Evolutionary conservation across 2,888 invertebrate genomes (phyloP).

Genomic region (Netelia fuscicornis): DNA sequence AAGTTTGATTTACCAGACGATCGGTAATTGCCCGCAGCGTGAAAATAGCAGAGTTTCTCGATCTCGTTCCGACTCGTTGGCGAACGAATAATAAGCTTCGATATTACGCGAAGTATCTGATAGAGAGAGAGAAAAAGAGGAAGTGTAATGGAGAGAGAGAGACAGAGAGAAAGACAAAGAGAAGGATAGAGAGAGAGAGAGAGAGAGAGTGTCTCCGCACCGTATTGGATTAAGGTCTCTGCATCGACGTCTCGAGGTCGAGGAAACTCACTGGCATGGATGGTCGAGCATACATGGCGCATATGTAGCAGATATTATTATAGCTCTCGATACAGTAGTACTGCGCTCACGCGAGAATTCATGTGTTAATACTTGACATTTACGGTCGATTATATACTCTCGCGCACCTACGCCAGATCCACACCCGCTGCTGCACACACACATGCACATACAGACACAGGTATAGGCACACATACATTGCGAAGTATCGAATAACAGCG

Average conservation of each 20-base stretch:
- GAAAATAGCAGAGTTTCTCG: slow-evolving; percentile 32
- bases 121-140: neutral
- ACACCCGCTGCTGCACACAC: slow-evolving; percentile 34
- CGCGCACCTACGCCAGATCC: slow-evolving; percentile 30
- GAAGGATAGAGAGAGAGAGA: slow-evolving; percentile 3
- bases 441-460: too few relatives aligned
- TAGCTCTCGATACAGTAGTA: slow-evolving; percentile 23
- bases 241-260: slow-evolving; percentile 61
- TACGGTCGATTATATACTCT: slow-evolving; percentile 60
- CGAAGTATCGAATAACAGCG: slow-evolving; percentile 5
- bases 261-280: slow-evolving; percentile 37
- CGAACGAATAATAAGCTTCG: slow-evolving; percentile 60
- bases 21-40: slow-evolving; percentile 54
- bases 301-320: slow-evolving; percentile 19
- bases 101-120: slow-evolving; percentile 47
- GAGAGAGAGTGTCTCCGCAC: slow-evolving; percentile 38
- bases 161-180: slow-evolving; percentile 20
- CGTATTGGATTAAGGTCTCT: slow-evolving; percentile 43
- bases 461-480: too few relatives aligned
- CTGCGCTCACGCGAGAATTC: slow-evolving; percentile 38
- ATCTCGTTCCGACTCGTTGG: slow-evolving; percentile 38
- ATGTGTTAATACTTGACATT: slow-evolving; percentile 57
- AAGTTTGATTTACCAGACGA: slow-evolving; percentile 18
- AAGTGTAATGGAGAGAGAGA: neutral
- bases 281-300: slow-evolving; percentile 22